These are phyloP conservation scores for Ptilodon capucinus DNA, from an alignment of 2,888 invertebrate species.

Conservation along the genomic window DNA sequence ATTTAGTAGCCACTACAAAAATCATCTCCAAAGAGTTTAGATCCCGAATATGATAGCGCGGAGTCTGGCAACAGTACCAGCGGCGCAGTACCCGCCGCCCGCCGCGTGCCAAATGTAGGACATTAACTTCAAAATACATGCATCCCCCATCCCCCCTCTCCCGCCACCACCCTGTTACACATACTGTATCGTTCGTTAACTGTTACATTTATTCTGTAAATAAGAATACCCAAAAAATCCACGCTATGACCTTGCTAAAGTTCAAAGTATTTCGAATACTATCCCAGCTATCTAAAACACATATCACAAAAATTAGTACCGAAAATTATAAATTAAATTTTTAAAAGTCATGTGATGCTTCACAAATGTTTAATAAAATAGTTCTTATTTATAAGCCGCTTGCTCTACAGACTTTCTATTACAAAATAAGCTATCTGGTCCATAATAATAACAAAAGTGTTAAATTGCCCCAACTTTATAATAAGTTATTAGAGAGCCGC, in stretches of 20 bases:
- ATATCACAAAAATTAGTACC: too few relatives aligned
- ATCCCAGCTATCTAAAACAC: too few relatives aligned
- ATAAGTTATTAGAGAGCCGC: background rate
- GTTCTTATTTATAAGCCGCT: background rate
- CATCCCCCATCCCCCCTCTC: slow-evolving; percentile 6
- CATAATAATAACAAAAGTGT: background rate
- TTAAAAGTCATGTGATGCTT: background rate
- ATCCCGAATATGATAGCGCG: slow-evolving; percentile 3
- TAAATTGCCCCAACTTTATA: background rate
- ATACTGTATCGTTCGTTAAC: background rate
- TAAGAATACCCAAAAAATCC: too few relatives aligned
- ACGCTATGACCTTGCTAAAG: too few relatives aligned
- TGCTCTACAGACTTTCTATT: background rate
- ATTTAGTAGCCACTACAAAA: background rate
- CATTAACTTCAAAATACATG: slow-evolving; percentile 46
- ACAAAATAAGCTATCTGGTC: background rate
- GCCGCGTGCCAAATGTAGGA: slow-evolving; percentile 47
- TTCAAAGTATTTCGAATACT: too few relatives aligned
- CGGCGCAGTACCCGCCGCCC: slow-evolving; percentile 10
- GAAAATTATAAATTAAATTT: too few relatives aligned
- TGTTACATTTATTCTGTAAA: background rate
- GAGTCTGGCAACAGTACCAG: slow-evolving; percentile 11
- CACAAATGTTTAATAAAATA: background rate
- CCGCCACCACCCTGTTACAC: slow-evolving; percentile 1
- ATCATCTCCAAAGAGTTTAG: background rate